Evolutionary conservation across 2,113 vertebrate genomes (phyloP).

Genomic region (Passer domesticus): DNA sequence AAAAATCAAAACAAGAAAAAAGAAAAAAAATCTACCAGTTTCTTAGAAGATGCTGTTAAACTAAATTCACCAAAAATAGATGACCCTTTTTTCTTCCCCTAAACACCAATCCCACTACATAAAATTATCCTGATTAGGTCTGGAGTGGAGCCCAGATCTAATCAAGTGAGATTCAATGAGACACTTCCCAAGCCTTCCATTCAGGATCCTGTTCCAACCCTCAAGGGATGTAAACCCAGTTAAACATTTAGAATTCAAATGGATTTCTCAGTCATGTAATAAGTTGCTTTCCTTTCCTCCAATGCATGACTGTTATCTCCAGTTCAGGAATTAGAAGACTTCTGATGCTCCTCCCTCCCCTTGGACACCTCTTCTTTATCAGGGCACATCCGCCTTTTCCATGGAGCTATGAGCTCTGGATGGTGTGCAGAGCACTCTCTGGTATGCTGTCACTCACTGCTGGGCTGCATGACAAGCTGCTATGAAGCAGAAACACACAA

Average conservation of each 20-base stretch:
- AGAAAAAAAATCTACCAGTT: not conserved
- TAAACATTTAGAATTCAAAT: not conserved
- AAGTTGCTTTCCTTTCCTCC: not conserved
- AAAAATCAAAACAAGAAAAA: not conserved
- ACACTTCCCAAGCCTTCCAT: not conserved
- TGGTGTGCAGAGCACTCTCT: not conserved
- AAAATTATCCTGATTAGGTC: conserved; percentile 20
- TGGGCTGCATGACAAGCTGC: conserved; percentile 10
- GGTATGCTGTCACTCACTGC: not conserved
- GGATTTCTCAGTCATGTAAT: not conserved
- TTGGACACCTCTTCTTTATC: not conserved
- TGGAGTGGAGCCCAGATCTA: conserved; percentile 26
- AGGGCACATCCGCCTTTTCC: not conserved
- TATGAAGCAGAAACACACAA: not conserved
- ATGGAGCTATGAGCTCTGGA: not conserved
- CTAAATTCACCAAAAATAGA: not conserved
- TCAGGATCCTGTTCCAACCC: not conserved
- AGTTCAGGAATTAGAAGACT: not conserved
- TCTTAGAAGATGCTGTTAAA: not conserved
- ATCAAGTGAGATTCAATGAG: not conserved
- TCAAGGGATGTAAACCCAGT: not conserved
- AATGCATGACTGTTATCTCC: not conserved
- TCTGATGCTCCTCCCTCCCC: not conserved
- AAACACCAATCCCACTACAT: not conserved
- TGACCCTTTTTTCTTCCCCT: not conserved